Percentiles rank a stretch among this genome's conserved stretches.
phyloP scores from a whole-genome alignment of 2,113 vertebrate species.

The Prionailurus viverrinus region DNA sequence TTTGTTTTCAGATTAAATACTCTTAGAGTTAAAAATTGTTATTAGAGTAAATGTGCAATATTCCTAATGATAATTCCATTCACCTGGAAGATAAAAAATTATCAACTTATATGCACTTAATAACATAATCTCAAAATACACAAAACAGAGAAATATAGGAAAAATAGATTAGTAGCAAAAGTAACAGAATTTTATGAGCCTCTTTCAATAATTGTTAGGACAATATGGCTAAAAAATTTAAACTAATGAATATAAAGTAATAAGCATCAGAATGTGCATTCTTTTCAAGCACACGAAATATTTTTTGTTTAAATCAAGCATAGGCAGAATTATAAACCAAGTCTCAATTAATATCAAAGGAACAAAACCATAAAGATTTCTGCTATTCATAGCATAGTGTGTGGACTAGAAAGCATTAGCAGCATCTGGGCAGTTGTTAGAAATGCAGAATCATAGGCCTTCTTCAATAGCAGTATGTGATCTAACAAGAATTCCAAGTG shows the following conservation, averaged over 20 bases:
- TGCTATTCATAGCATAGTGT: not conserved
- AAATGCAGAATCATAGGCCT: no score
- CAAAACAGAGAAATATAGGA: not conserved
- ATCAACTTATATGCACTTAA: not conserved
- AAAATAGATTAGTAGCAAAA: not conserved
- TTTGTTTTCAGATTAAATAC: not conserved
- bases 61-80: not conserved
- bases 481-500: not conserved
- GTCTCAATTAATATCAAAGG: not conserved
- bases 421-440: not conserved
- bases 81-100: not conserved
- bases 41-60: not conserved
- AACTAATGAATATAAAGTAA: not conserved
- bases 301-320: not conserved
- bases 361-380: not conserved
- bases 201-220: not conserved
- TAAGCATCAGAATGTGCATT: not conserved
- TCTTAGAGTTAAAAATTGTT: not conserved
- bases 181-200: not conserved
- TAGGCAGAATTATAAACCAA: not conserved
- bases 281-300: not conserved
- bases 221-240: not conserved
- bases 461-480: not conserved
- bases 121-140: not conserved
- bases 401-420: not conserved